Evolutionary conservation across 2,113 vertebrate genomes (phyloP).

Genomic region (Phalacrocorax pelagicus): DNA sequence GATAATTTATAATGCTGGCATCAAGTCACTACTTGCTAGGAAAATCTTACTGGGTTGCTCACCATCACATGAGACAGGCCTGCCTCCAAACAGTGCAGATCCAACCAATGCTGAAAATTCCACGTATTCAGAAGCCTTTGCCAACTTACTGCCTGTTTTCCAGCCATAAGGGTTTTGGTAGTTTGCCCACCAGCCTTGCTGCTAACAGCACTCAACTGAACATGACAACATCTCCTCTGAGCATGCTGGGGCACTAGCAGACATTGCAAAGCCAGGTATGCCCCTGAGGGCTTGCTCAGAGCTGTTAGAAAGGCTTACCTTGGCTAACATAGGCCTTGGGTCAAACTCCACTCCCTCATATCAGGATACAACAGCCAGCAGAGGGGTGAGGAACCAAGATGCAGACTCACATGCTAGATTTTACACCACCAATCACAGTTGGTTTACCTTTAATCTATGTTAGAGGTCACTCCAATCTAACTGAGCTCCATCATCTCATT

Average conservation of each 20-base stretch:
- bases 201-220: not conserved
- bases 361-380: not conserved
- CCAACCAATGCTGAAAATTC: not conserved
- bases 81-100: not conserved
- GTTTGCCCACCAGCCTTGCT: constrained; percentile 3
- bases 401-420: not conserved
- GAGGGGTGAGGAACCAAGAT: not conserved
- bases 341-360: not conserved
- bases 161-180: not conserved
- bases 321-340: not conserved
- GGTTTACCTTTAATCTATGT: not conserved
- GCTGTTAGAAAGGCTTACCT: not conserved
- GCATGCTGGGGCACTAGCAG: not conserved
- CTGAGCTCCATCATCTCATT: not conserved
- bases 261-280: not conserved
- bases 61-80: not conserved
- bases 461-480: not conserved
- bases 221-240: not conserved
- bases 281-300: not conserved
- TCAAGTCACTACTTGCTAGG: not conserved
- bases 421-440: not conserved
- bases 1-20: not conserved
- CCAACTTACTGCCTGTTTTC: not conserved
- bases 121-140: not conserved
- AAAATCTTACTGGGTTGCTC: not conserved